Conservation (phyloP, 2,797 vertebrate species). For the Geotrypetes seraphini region DNA sequence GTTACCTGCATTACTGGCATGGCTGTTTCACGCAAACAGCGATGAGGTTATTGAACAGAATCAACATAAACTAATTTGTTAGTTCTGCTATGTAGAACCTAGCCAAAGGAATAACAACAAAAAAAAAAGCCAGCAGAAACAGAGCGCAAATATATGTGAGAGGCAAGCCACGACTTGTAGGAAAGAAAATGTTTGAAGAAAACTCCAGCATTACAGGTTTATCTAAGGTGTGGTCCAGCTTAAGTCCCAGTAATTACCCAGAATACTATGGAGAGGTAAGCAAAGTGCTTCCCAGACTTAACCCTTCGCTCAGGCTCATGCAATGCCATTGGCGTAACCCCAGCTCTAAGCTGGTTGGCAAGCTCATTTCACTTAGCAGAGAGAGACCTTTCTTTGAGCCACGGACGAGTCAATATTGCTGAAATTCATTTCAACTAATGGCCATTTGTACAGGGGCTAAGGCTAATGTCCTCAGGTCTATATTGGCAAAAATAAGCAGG, state of each 20-base stretch:
- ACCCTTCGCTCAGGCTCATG: too few relatives aligned
- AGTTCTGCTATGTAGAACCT: slow-evolving; percentile 64
- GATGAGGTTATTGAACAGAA: slow-evolving; percentile 40
- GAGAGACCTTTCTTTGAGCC: too few relatives aligned
- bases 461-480: too few relatives aligned
- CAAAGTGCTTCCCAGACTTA: slow-evolving; percentile 46
- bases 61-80: slow-evolving; percentile 57
- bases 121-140: slow-evolving; percentile 48
- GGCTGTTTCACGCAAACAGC: slow-evolving; percentile 36
- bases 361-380: too few relatives aligned
- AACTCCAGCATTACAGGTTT: slow-evolving; percentile 76
- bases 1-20: slow-evolving; percentile 21
- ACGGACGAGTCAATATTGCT: too few relatives aligned
- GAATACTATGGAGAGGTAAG: slow-evolving; percentile 57
- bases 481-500: too few relatives aligned
- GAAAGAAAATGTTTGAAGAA: slow-evolving; percentile 82
- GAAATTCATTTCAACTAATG: too few relatives aligned
- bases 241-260: slow-evolving; percentile 78
- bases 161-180: slow-evolving; percentile 81
- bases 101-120: slow-evolving; percentile 49
- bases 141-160: slow-evolving; percentile 48
- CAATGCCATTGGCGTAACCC: too few relatives aligned
- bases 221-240: slow-evolving; percentile 86
- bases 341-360: too few relatives aligned
- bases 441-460: too few relatives aligned